A percentile compares a stretch with the other conserved stretches of the same genome.
phyloP scores from a whole-genome alignment of 2,888 invertebrate species.

The Stegophylla sp. region DNA sequence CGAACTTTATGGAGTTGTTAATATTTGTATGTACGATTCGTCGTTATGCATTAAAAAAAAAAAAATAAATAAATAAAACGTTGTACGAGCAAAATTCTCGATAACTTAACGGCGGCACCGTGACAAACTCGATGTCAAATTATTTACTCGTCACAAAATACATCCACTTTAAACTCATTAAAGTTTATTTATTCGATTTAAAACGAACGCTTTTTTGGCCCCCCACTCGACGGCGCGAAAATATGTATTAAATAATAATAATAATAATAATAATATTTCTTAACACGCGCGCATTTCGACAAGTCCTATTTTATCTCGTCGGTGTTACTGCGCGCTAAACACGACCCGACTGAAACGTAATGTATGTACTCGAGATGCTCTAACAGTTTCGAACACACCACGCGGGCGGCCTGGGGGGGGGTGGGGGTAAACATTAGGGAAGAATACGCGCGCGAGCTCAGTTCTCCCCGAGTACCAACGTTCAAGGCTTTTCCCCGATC shows the following conservation, averaged over 20 bases:
- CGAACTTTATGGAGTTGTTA: background rate
- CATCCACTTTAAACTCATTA: background rate
- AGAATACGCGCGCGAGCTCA: no score
- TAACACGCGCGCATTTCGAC: background rate
- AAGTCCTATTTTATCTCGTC: background rate
- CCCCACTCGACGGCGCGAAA: background rate
- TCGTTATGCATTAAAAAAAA: no score
- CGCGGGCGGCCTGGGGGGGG: no score
- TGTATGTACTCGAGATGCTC: no score
- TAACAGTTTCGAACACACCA: no score
- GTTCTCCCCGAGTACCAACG: no score
- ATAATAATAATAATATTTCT: no score
- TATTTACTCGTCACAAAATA: constrained; percentile 29
- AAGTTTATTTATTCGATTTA: constrained; percentile 32
- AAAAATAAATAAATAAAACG: no score
- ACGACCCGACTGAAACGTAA: no score
- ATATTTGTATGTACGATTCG: background rate
- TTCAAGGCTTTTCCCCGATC: no score
- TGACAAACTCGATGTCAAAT: constrained; percentile 13
- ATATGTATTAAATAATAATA: constrained; percentile 25
- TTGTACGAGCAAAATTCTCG: background rate
- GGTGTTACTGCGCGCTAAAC: background rate
- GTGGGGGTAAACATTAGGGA: no score
- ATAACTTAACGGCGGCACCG: background rate
- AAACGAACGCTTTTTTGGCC: background rate